phyloP scores from a whole-genome alignment of 2,797 vertebrate genomes.

The Scolopax rusticola region DNA sequence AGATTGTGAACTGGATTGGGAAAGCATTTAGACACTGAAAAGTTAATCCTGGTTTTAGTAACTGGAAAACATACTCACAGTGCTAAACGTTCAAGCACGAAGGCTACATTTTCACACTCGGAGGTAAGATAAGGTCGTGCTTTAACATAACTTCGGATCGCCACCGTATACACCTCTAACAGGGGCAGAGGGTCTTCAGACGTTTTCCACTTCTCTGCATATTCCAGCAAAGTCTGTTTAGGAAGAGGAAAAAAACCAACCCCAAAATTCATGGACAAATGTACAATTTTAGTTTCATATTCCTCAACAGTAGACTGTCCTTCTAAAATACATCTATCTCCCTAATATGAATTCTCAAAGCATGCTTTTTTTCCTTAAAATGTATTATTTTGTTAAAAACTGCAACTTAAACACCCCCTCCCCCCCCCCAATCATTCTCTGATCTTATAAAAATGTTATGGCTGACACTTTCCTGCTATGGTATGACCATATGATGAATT shows the following conservation, averaged over 20 bases:
- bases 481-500: neutral
- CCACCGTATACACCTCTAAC: constrained; percentile 91
- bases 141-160: constrained; percentile 90
- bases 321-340: neutral
- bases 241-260: constrained; percentile 24
- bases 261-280: constrained; percentile 17
- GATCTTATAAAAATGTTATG: neutral
- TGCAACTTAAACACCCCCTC: neutral
- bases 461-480: neutral
- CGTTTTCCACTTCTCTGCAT: constrained; percentile 89
- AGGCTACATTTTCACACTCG: constrained; percentile 91
- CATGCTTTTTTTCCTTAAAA: neutral
- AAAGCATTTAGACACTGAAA: neutral
- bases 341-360: neutral
- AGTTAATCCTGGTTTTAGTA: neutral
- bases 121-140: constrained; percentile 88
- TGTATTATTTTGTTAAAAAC: neutral
- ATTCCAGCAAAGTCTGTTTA: constrained; percentile 90
- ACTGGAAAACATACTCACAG: constrained; percentile 87
- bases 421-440: neutral
- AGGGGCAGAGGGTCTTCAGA: constrained; percentile 91
- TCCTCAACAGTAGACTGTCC: neutral
- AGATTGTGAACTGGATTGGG: neutral
- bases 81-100: constrained; percentile 93
- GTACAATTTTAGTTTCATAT: neutral